phyloP scores from a whole-genome alignment of 1,140 invertebrate genomes.

The Leptonema lineaticorne region DNA sequence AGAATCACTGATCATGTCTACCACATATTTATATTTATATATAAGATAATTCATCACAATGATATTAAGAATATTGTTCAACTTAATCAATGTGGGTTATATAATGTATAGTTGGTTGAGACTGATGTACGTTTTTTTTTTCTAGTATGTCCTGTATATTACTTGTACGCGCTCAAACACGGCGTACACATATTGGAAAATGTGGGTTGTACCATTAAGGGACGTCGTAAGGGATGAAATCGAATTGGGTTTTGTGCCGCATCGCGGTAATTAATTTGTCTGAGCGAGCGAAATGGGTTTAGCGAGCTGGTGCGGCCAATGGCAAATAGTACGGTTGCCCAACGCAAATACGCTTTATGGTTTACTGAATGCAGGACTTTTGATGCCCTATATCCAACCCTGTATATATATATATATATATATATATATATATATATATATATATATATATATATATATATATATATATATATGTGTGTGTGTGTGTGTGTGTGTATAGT shows the following conservation, averaged over 20 bases:
- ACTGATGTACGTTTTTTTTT: too few relatives aligned
- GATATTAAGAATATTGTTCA: too few relatives aligned
- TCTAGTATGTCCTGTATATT: too few relatives aligned
- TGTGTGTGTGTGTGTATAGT: too few relatives aligned
- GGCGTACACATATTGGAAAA: too few relatives aligned
- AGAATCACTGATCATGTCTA: too few relatives aligned
- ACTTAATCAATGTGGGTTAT: too few relatives aligned
- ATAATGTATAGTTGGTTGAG: too few relatives aligned
- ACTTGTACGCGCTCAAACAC: too few relatives aligned
- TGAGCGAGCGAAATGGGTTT: constrained; percentile 18
- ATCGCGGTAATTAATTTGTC: constrained; percentile 20
- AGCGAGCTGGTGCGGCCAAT: background rate
- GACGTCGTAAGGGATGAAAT: constrained; percentile 6
- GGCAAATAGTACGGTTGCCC: constrained; percentile 2
- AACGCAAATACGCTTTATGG: background rate
- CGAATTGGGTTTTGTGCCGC: constrained; percentile 16
- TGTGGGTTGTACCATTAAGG: too few relatives aligned
- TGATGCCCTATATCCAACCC: background rate
- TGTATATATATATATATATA: background rate
- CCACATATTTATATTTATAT: too few relatives aligned
- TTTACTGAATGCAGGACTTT: background rate
- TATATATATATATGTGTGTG: background rate
- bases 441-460: background rate
- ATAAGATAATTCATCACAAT: too few relatives aligned
- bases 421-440: background rate